Evolutionary conservation across 2,797 vertebrate species (phyloP).

Genomic region (Hemitrygon akajei): DNA sequence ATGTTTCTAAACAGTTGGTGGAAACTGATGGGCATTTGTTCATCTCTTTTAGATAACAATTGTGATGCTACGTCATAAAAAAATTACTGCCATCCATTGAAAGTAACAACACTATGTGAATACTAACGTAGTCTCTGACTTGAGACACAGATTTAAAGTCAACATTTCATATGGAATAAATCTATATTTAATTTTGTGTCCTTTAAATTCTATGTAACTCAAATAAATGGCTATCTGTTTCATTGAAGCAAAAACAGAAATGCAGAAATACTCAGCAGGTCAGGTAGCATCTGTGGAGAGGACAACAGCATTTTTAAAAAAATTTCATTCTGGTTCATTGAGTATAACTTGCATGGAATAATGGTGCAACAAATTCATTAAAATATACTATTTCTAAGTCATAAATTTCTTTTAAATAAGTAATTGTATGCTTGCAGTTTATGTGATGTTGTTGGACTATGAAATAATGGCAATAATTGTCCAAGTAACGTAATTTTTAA

Average conservation of each 20-base stretch:
- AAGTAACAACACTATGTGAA: neutral
- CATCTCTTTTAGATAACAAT: constrained; percentile 1
- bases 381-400: neutral
- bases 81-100: neutral
- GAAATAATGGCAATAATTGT: neutral
- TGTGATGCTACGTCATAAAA: neutral
- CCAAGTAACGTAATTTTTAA: neutral
- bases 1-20: neutral
- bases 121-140: neutral
- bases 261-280: no score
- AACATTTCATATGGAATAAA: neutral
- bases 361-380: neutral
- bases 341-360: neutral
- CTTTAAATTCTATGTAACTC: neutral
- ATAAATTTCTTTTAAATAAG: neutral
- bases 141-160: neutral
- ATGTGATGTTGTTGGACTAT: neutral
- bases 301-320: no score
- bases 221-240: neutral
- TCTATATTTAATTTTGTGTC: no score
- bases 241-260: neutral
- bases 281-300: no score
- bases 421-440: neutral
- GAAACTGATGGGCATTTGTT: neutral
- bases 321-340: no score